Evolutionary conservation across 2,113 vertebrate species (phyloP).

Genomic region (Eudyptes chrysolophus): DNA sequence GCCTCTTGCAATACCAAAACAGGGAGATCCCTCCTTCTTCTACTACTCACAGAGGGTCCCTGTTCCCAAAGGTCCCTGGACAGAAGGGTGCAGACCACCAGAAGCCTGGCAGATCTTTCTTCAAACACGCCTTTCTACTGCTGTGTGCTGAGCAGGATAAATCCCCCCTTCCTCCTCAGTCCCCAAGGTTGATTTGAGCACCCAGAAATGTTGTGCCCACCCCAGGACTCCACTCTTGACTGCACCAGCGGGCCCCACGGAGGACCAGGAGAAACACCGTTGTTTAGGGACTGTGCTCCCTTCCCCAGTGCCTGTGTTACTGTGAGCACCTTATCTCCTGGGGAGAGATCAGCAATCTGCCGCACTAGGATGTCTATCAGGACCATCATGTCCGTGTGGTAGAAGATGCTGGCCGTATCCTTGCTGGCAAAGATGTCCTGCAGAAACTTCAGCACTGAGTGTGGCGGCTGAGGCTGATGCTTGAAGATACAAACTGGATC

Average conservation of each 20-base stretch:
- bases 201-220: neutral
- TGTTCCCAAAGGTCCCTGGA: neutral
- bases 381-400: constrained; percentile 97
- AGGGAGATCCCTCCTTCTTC: neutral
- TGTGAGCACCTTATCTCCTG: constrained; percentile 90
- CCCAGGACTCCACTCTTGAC: neutral
- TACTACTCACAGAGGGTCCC: neutral
- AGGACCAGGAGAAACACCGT: neutral
- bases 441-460: constrained; percentile 94
- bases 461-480: constrained; percentile 88
- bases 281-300: neutral
- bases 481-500: constrained; percentile 95
- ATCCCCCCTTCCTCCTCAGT: neutral
- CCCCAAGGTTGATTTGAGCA: neutral
- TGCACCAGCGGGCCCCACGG: neutral
- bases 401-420: constrained; percentile 90
- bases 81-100: neutral
- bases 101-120: neutral
- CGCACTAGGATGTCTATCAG: constrained; percentile 97
- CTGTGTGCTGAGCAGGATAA: neutral
- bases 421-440: constrained; percentile 90
- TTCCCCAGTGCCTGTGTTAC: neutral
- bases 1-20: neutral
- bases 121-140: neutral
- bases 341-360: constrained; percentile 94